Evolutionary conservation across 2,888 invertebrate genomes (phyloP), one percentile per base, ranked within the genome.

Genomic region (Venustoraphidia nigricollis): DNA sequence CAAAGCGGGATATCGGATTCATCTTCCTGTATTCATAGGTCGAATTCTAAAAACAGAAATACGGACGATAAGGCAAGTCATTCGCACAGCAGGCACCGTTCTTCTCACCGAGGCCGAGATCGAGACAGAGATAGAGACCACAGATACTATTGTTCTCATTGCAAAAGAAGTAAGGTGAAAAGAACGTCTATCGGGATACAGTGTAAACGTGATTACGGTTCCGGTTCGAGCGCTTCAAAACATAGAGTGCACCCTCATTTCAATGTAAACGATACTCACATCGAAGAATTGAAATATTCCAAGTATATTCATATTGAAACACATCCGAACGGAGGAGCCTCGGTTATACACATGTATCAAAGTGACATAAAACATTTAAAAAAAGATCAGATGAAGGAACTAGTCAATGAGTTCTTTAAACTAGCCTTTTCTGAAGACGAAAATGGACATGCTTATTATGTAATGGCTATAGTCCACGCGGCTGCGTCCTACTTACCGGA

Each of bases 381-480:
- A 17, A 68, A 72, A 0, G 73, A 75, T 27, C 83, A 93, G 60
- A 78, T 86, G 64, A 78, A 83, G 37, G 79, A 83, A 50, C 71
- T 95, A 51, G 87, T 89, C 2, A 78, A 83, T 53, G 93, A 95
- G 66, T 95, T 88, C 65, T 84, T 95, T 52, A 83, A 85, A 76
- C 67, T 83, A 56, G 87, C 87, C 34, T 92, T 91, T 68, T 81
- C 83, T 0, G 92, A 93, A 61, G 88, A 91, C 65, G 79, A 82
- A 50, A 79, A 82, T 44, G 91, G 91, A 1, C 83, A 80, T 68
- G 92, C 96, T 0, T 76, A 86, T 61, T 93, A 92, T 71, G 92
- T 92, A 6, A 92, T 96, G 77, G 94, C 92, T 2, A 90, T 98
- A 55, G 91, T 98, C 1, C 91, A 96, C 58, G 91, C 93, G 52